Evolutionary conservation across 2,797 vertebrate species (phyloP).

Genomic region (Eulemur rubriventer): DNA sequence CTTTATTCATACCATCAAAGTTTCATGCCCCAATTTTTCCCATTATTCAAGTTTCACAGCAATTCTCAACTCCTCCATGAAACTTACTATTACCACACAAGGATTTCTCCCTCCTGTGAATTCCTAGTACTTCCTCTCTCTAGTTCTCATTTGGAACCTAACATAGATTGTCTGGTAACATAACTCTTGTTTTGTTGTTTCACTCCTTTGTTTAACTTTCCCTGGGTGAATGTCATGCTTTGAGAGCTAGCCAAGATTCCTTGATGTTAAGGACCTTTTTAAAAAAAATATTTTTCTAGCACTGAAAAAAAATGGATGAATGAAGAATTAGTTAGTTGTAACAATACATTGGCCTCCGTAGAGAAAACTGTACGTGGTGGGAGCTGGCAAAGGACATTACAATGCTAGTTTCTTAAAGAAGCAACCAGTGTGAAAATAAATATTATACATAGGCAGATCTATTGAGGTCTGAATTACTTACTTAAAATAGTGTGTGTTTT

Average conservation of each 20-base stretch:
- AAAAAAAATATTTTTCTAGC: neutral
- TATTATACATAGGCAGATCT: neutral
- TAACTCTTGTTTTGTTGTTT: neutral
- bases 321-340: neutral
- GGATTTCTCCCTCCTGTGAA: neutral
- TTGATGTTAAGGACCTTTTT: neutral
- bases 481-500: neutral
- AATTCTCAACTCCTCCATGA: neutral
- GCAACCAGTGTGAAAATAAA: neutral
- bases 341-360: neutral
- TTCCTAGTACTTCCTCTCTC: neutral
- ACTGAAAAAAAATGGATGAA: constrained; percentile 22
- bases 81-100: neutral
- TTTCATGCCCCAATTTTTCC: neutral
- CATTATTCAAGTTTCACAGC: neutral
- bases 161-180: neutral
- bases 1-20: constrained; percentile 3
- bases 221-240: neutral
- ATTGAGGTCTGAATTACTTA: neutral
- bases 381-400: neutral
- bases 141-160: neutral
- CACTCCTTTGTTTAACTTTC: neutral
- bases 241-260: neutral
- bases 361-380: neutral
- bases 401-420: constrained; percentile 6